A percentile compares a stretch with the other conserved stretches of the same genome.
These are phyloP conservation scores for Colistium nudipinnis DNA, from an alignment of 2,113 vertebrate genomes.

Conservation along the genomic window DNA sequence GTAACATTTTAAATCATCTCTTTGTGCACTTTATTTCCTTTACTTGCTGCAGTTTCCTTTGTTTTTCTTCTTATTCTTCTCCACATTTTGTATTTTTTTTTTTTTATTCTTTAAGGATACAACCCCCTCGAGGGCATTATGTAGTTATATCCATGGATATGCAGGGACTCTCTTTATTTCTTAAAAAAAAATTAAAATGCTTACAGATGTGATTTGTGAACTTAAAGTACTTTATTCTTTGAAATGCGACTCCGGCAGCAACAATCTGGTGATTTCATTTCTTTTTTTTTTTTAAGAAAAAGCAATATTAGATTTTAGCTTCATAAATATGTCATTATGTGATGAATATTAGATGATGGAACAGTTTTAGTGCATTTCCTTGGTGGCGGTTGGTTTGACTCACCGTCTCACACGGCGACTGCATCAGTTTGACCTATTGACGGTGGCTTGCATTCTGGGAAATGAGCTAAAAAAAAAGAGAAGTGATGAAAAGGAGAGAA, in stretches of 20 bases:
- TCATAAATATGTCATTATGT: conserved; percentile 50
- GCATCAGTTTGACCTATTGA: conserved; percentile 52
- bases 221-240: background rate
- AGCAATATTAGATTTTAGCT: conserved; percentile 45
- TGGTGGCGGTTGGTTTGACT: conserved; percentile 31
- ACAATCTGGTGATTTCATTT: background rate
- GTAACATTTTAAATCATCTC: no score
- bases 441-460: conserved; percentile 38
- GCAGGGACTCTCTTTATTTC: background rate
- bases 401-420: conserved; percentile 24
- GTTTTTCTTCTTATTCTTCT: background rate
- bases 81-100: no score
- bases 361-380: conserved; percentile 27
- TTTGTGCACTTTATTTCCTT: no score
- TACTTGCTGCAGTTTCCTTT: no score
- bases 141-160: background rate
- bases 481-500: conserved; percentile 26
- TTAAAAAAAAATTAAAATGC: conserved; percentile 2
- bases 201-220: background rate
- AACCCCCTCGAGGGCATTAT: background rate
- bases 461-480: conserved; percentile 42
- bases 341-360: conserved; percentile 45
- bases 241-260: conserved; percentile 4
- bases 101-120: background rate
- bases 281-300: conserved; percentile 33